A percentile compares a stretch with the other conserved stretches of the same genome.
Evolutionary conservation across 2,113 vertebrate genomes (phyloP).

Genomic region (Promerops cafer): DNA sequence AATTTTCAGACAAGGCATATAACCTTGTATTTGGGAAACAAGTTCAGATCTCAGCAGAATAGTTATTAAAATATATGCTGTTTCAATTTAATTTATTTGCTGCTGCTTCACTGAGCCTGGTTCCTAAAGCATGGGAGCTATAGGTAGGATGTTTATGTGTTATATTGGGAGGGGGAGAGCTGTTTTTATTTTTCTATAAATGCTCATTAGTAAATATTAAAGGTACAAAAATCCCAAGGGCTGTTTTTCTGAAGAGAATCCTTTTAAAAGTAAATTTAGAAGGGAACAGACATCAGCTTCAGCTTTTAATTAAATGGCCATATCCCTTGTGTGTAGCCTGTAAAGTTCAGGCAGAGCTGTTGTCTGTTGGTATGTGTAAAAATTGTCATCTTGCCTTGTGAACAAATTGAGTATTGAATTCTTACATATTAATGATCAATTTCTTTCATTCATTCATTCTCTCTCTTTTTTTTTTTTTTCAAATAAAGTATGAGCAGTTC

Average conservation of each 20-base stretch:
- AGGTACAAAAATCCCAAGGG: neutral
- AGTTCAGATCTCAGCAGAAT: neutral
- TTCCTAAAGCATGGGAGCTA: neutral
- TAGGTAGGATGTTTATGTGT: neutral
- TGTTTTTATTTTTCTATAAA: neutral
- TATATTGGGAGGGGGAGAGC: neutral
- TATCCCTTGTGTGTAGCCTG: neutral
- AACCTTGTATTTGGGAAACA: neutral
- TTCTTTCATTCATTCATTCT: neutral
- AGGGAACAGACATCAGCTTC: neutral
- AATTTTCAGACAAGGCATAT: neutral
- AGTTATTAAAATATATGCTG: neutral
- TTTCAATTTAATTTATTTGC: neutral
- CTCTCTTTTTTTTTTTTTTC: neutral
- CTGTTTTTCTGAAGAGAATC: neutral
- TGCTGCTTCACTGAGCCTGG: neutral
- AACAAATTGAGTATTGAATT: neutral
- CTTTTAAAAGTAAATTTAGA: neutral
- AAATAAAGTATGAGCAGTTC: neutral
- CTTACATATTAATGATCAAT: neutral
- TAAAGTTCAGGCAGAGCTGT: neutral
- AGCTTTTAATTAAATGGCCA: neutral
- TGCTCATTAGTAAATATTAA: neutral
- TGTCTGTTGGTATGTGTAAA: neutral
- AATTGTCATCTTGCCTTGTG: neutral